A percentile compares a stretch with the other conserved stretches of the same genome.
Conservation (phyloP, 2,797 vertebrate genomes). For the Nothura maculosa region DNA sequence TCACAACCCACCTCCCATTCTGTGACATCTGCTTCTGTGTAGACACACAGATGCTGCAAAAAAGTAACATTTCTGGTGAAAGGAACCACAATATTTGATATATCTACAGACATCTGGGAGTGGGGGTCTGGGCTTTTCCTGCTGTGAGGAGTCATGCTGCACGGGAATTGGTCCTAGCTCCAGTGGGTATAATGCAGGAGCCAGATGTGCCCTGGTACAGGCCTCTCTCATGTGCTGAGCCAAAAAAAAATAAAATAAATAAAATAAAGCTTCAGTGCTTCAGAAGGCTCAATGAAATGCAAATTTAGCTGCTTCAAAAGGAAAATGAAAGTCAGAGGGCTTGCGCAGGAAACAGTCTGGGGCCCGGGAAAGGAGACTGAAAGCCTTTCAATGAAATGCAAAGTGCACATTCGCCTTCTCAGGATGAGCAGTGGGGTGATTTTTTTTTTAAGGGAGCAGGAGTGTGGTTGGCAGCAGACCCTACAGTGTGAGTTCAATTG, state of each 20-base stretch:
- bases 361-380: background rate
- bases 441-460: background rate
- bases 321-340: background rate
- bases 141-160: background rate
- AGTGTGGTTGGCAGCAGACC: background rate
- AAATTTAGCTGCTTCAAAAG: background rate
- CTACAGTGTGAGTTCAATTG: rapidly evolving
- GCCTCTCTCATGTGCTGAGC: background rate
- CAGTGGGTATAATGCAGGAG: background rate
- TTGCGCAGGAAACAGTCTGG: background rate
- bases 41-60: rapidly evolving
- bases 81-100: background rate
- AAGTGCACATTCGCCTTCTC: background rate
- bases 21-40: background rate
- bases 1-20: rapidly evolving
- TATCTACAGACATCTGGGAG: background rate
- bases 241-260: too few species aligned
- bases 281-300: background rate
- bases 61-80: background rate
- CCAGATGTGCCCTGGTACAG: background rate
- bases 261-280: background rate
- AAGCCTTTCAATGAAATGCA: slow-evolving; percentile 40
- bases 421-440: background rate
- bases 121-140: background rate
- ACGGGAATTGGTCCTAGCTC: background rate